Base-by-base conservation (phyloP, 2,888 invertebrate species). In the Coronaproctus castanopsis region DNA sequence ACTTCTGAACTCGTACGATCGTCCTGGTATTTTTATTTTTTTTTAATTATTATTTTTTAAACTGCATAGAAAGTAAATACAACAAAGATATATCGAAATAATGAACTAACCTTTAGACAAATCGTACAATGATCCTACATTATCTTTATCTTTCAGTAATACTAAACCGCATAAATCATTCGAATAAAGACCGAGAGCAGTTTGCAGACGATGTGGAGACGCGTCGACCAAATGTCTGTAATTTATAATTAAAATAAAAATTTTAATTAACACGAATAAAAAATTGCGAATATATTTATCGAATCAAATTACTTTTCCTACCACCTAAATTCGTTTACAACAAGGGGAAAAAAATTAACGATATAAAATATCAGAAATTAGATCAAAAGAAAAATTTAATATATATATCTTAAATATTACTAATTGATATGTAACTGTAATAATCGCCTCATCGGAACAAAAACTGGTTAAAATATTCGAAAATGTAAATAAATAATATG, bases 111-210 rank as follows among this genome's bases (percentile, higher is more conserved):
- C 80, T 74, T 77, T 76, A 48, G 78, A 79, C 57, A 79, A 74
- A 55, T 80, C 81, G 21, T 78, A 77, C 68, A 80, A 82, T 63
- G 76, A 76, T 65, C 79, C 79, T 58, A 82, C 75, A 65, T 77
- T 70, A 62, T 76, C 64, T 36, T 71, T 79, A 68, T 83, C 85
- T 52, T 83, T 84, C 66, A 95, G 76, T 57, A 97, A 75, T 55
- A 97, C 93, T 56, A 87, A 76, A 14, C 87, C 97, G 69, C 85
- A 82, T 62, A 98, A 77, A 69, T 91, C 90, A 69, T 85, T 81
- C 1, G 95, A 91, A 75, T 97, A 98, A 22, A 99, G 77, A 22
- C 87, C 87, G 70, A 98, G 80, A 51, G 96, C 87, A 65, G 92
- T 93, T 75, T 95, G 93, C 36, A 96, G 77, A 57, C 89, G 78